These are phyloP conservation scores for Elephas maximus DNA, from an alignment of 2,113 vertebrate species.

Conservation along the genomic window DNA sequence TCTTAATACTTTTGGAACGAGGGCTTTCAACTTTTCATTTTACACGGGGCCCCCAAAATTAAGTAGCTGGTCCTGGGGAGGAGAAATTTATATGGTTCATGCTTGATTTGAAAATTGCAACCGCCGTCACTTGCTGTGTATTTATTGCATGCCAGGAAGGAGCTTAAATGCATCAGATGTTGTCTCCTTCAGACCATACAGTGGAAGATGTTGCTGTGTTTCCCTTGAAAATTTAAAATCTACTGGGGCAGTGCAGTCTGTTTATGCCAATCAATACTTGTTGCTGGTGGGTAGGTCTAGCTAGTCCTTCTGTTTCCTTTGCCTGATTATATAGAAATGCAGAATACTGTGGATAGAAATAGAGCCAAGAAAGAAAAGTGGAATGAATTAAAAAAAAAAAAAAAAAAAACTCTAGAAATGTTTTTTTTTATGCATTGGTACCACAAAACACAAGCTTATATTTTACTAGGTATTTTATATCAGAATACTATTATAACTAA, in stretches of 20 bases:
- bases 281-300: background rate
- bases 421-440: background rate
- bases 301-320: background rate
- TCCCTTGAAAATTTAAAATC: background rate
- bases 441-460: background rate
- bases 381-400: too few species aligned
- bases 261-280: background rate
- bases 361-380: background rate
- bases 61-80: too few species aligned
- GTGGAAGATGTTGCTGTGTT: background rate
- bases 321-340: background rate
- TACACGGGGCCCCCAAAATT: too few species aligned
- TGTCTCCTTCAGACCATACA: too few species aligned
- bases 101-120: too few species aligned
- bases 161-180: too few species aligned
- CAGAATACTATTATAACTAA: background rate
- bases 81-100: too few species aligned
- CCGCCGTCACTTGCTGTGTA: too few species aligned
- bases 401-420: background rate
- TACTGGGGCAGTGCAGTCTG: background rate
- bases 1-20: too few species aligned
- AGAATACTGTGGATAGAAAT: background rate
- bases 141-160: too few species aligned
- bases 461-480: background rate
- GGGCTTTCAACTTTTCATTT: too few species aligned